Evolutionary conservation across 2,888 invertebrate species (phyloP).

Genomic region (Amphipoea oculea): DNA sequence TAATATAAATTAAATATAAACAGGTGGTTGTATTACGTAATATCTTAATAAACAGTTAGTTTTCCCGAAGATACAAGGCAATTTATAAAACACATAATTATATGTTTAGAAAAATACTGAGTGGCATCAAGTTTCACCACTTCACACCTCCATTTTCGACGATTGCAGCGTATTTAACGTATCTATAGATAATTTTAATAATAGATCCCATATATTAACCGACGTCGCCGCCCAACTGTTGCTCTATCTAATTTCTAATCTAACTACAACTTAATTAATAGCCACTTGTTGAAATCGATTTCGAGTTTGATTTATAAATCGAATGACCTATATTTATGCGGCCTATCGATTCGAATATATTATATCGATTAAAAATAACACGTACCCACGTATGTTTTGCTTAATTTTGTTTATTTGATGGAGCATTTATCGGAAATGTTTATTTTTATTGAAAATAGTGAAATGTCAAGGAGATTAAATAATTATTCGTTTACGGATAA

Average conservation of each 20-base stretch:
- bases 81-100: conserved; percentile 65
- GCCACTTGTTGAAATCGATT: conserved; percentile 90
- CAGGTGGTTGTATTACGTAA: conserved; percentile 70
- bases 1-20: conserved; percentile 52
- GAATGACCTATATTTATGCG: conserved; percentile 87
- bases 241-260: conserved; percentile 89
- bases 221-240: conserved; percentile 82
- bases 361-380: conserved; percentile 80
- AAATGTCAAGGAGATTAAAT: conserved; percentile 78
- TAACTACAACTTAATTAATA: conserved; percentile 90
- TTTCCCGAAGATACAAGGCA: conserved; percentile 66
- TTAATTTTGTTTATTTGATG: conserved; percentile 76
- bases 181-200: conserved; percentile 68
- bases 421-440: conserved; percentile 50
- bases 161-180: conserved; percentile 62
- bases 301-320: conserved; percentile 89
- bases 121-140: conserved; percentile 73
- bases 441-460: conserved; percentile 56
- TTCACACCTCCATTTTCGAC: conserved; percentile 75
- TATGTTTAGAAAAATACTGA: conserved; percentile 69
- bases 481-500: conserved; percentile 55
- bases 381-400: conserved; percentile 68
- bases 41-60: conserved; percentile 62
- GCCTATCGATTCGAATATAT: conserved; percentile 82
- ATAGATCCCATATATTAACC: conserved; percentile 81